A percentile compares a stretch with the other conserved stretches of the same genome.
Conservation (phyloP, 2,113 vertebrate genomes). For the Stigmatopora argus region DNA sequence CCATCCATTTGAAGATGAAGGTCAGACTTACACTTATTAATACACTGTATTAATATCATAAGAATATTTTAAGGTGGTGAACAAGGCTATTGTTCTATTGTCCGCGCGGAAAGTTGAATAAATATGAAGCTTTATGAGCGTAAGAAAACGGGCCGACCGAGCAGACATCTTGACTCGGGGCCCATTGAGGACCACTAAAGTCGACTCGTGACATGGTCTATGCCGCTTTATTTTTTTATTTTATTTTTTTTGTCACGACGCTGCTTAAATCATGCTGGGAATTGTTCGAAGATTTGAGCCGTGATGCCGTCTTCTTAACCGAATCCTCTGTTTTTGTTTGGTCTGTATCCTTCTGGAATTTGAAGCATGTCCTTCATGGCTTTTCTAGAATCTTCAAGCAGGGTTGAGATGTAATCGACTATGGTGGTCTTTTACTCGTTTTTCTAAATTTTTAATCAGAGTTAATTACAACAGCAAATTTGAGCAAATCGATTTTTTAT, state of each 20-base stretch:
- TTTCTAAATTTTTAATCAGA: too few species aligned
- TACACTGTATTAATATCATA: neutral
- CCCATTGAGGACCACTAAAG: conserved; percentile 45
- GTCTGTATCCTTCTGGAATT: conserved; percentile 35
- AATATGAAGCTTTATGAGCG: conserved; percentile 36
- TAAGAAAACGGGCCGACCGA: conserved; percentile 45
- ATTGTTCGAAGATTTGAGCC: neutral
- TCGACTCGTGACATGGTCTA: conserved; percentile 6
- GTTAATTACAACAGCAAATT: neutral
- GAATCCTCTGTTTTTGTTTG: neutral
- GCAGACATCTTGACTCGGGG: conserved; percentile 68
- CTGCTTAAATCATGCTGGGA: neutral
- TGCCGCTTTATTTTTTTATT: neutral
- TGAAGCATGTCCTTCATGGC: conserved; percentile 33
- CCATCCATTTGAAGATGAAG: conserved; percentile 52
- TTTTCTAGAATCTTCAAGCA: conserved; percentile 41
- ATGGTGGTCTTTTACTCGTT: neutral
- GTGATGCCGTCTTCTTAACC: neutral
- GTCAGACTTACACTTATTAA: conserved; percentile 33
- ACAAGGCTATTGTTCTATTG: neutral
- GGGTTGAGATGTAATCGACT: conserved; percentile 11
- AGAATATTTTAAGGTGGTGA: neutral
- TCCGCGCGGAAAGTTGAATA: neutral
- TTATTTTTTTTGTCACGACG: conserved; percentile 17
- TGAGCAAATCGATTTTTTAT: neutral